Evolutionary conservation across 2,888 invertebrate species (phyloP), one percentile per base, ranked within the genome.

Genomic region (Drosophila paranaensis): DNA sequence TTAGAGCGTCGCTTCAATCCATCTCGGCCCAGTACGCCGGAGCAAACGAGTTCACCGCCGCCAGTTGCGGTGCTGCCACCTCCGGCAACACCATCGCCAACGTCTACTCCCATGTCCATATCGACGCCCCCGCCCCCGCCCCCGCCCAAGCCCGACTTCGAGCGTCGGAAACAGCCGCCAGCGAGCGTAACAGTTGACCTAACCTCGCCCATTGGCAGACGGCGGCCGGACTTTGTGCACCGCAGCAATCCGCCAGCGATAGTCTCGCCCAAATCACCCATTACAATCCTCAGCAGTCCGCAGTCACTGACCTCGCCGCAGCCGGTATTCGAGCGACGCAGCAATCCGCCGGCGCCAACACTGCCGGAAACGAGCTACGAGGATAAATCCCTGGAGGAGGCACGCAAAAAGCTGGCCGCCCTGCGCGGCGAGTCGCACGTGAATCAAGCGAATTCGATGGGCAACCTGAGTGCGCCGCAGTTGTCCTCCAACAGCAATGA

Each of bases 391-490:
- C 46, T 79, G 8, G 58, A 66, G 33, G 82, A 88, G 62, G 83
- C 82, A 8, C 88, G 83, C 30, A 83, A 82, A 30, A 83, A 83
- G 43, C 39, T 83, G 14, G 84, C 84, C 8, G 75, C 71, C 0
- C 10, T 82, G 37, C 50, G 56, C 0, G 35, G 20, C 13, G 51
- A 37, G n/a, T 8, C 55, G 0, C 30, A 6, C 2, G 4, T 9
- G 8, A 33, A n/a, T 11, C 33, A 33, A 10, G 33, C 6, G 11
- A 51, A 13, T 51, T 0, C 3, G 13, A 13, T 13, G 20, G 3
- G 35, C 35, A 9, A 10, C 6, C n/a, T 16, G 16, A 6, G 2
- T 11, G 27, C 20, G 20, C 33, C 6, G 3, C 55, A 25, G 13
- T 9, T 57, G 51, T 66, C 77, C 10, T 77, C 75, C n/a, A 77